These are phyloP conservation scores for Egretta garzetta DNA, from an alignment of 2,113 vertebrate species.

Conservation along the genomic window DNA sequence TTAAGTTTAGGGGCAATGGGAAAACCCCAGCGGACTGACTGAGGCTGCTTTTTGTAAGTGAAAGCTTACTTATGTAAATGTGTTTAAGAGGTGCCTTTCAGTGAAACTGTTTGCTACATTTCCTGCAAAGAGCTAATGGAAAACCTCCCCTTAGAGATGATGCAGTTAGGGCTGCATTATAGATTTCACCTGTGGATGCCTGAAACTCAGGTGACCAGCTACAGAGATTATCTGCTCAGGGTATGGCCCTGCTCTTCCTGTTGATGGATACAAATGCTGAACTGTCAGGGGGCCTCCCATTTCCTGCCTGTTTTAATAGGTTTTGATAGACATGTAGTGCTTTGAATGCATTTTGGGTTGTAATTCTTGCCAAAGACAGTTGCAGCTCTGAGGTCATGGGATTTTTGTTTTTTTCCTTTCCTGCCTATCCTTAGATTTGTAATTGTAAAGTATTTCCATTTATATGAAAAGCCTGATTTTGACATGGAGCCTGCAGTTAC, in stretches of 20 bases:
- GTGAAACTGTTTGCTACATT: slow-evolving; percentile 43
- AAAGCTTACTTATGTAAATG: slow-evolving; percentile 64
- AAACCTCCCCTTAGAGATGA: neutral
- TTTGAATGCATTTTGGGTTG: slow-evolving; percentile 15
- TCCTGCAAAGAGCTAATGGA: slow-evolving; percentile 64
- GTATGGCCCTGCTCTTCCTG: neutral
- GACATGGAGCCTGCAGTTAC: neutral
- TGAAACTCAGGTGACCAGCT: slow-evolving; percentile 38
- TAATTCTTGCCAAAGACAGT: neutral
- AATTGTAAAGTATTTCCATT: neutral
- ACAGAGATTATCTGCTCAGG: slow-evolving; percentile 13
- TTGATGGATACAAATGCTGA: neutral
- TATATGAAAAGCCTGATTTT: neutral
- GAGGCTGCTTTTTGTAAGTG: slow-evolving; percentile 24
- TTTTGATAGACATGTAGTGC: neutral
- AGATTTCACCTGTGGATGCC: slow-evolving; percentile 44
- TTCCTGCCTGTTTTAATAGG: slow-evolving; percentile 30
- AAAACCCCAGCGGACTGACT: slow-evolving; percentile 32
- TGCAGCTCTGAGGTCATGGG: neutral
- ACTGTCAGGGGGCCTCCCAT: neutral
- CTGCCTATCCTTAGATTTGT: neutral
- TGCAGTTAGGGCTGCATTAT: slow-evolving; percentile 1
- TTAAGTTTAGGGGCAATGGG: slow-evolving; percentile 4
- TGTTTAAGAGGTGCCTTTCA: slow-evolving; percentile 58
- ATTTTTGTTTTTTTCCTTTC: neutral